A percentile compares a stretch with the other conserved stretches of the same genome.
These are phyloP conservation scores for Drosophila malerkotliana DNA, from an alignment of 1,140 invertebrate genomes.

Conservation along the genomic window DNA sequence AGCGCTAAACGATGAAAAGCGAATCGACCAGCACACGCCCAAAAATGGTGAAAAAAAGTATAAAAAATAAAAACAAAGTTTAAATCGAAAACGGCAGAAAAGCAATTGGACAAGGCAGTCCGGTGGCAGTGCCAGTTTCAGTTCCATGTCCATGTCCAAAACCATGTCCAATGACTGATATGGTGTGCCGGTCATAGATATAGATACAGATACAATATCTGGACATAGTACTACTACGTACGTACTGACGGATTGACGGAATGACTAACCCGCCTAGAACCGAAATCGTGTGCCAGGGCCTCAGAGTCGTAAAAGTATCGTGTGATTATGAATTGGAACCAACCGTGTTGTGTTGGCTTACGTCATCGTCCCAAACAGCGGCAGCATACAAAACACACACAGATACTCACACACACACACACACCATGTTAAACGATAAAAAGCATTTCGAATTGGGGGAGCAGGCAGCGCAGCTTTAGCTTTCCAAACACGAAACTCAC, in stretches of 20 bases:
- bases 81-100: conserved; percentile 64
- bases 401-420: conserved; percentile 31
- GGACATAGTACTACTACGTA: neutral
- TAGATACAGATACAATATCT: conserved; percentile 28
- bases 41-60: conserved; percentile 74
- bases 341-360: conserved; percentile 61
- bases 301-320: conserved; percentile 60
- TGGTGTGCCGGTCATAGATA: conserved; percentile 50
- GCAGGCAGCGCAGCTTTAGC: conserved; percentile 38
- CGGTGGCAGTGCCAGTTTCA: conserved; percentile 16
- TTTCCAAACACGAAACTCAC: conserved; percentile 71
- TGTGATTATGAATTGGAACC: conserved; percentile 78
- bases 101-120: conserved; percentile 73
- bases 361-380: conserved; percentile 68
- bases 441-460: conserved; percentile 72
- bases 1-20: conserved; percentile 55
- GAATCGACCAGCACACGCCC: conserved; percentile 60
- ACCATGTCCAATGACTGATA: conserved; percentile 62
- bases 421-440: conserved; percentile 59
- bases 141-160: conserved; percentile 31
- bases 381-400: conserved; percentile 47
- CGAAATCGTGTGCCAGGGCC: neutral
- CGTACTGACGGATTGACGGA: conserved; percentile 17
- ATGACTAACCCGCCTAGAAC: conserved; percentile 47
- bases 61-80: conserved; percentile 48